Conservation (phyloP, 2,797 vertebrate species). For the Coendou prehensilis region DNA sequence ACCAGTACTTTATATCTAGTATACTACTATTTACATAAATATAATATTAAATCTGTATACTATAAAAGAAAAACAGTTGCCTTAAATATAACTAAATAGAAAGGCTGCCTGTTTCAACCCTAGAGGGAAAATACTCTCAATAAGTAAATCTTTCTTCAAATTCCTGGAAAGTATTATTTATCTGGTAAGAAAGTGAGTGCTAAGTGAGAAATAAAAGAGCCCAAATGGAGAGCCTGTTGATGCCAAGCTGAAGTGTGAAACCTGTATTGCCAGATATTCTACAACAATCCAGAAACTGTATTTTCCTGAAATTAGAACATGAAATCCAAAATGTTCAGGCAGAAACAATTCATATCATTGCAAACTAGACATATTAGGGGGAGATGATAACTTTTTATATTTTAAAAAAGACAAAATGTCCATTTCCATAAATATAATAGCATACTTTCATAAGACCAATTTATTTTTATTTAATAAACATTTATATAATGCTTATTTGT, state of each 20-base stretch:
- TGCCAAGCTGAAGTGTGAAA: neutral
- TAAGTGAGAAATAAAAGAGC: neutral
- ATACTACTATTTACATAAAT: conserved; percentile 7
- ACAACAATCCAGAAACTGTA: conserved; percentile 25
- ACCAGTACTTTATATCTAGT: neutral
- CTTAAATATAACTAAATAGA: conserved; percentile 2
- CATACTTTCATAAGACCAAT: conserved; percentile 18
- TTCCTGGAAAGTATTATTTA: conserved; percentile 13
- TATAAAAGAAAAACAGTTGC: conserved; percentile 27
- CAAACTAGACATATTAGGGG: conserved; percentile 24
- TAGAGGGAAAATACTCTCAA: conserved; percentile 2
- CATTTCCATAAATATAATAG: conserved; percentile 11
- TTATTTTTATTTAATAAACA: conserved; percentile 27
- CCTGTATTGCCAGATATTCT: neutral
- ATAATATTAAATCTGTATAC: conserved; percentile 6
- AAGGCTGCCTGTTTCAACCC: conserved; percentile 41
- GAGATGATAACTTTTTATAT: conserved; percentile 2
- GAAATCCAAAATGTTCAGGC: conserved; percentile 16
- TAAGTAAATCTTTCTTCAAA: conserved; percentile 45
- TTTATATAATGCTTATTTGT: neutral
- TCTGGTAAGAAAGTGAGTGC: conserved; percentile 8
- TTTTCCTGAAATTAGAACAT: conserved; percentile 51
- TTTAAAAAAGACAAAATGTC: conserved; percentile 22
- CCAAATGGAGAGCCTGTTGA: neutral
- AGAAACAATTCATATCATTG: conserved; percentile 20